Evolutionary conservation across 2,797 vertebrate species (phyloP).

Genomic region (Eidolon dupreanum): DNA sequence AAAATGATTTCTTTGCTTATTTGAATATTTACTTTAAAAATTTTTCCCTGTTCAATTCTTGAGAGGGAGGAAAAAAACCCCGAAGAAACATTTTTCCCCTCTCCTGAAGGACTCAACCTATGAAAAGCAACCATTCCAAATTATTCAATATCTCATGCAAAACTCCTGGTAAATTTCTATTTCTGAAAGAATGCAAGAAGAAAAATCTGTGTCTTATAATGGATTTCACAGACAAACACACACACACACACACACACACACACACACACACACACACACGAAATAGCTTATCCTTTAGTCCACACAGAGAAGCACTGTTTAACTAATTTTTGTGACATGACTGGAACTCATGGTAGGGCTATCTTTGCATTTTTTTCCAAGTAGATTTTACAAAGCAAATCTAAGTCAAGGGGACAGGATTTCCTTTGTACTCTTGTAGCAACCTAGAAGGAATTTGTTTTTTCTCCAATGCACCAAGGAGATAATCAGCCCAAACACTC

Average conservation of each 20-base stretch:
- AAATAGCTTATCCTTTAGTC: background rate
- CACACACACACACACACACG: background rate
- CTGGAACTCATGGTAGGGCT: background rate
- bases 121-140: slow-evolving; percentile 8
- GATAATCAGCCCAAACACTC: slow-evolving; percentile 39
- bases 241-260: background rate
- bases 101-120: background rate
- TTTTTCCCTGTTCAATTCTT: slow-evolving; percentile 22
- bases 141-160: slow-evolving; percentile 33
- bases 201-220: background rate
- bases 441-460: slow-evolving; percentile 45
- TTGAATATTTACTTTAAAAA: slow-evolving; percentile 8
- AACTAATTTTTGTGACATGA: background rate
- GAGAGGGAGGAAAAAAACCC: background rate
- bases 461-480: slow-evolving; percentile 29
- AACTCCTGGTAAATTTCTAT: background rate
- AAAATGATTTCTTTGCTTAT: background rate
- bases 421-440: slow-evolving; percentile 54
- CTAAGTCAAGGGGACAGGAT: slow-evolving; percentile 1
- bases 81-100: background rate
- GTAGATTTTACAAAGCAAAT: slow-evolving; percentile 54
- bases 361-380: slow-evolving; percentile 5
- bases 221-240: background rate
- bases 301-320: background rate
- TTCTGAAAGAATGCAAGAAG: background rate